A percentile compares a stretch with the other conserved stretches of the same genome.
Conservation (phyloP, 2,888 invertebrate genomes). For the Pandemis heparana region DNA sequence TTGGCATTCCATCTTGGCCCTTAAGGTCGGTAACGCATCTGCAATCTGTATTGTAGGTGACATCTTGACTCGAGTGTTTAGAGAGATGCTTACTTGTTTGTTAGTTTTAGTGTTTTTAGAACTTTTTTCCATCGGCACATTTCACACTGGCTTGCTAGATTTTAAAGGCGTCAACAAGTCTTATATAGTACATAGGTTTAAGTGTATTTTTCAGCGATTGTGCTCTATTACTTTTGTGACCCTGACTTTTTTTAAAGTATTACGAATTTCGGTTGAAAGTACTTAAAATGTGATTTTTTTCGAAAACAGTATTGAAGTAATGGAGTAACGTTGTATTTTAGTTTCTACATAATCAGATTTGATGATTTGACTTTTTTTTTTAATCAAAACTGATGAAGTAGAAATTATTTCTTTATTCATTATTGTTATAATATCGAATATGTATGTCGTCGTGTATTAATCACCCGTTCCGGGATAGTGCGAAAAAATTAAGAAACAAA, state of each 20-base stretch:
- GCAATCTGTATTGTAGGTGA: too few species aligned
- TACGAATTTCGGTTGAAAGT: neutral
- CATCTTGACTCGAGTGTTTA: neutral
- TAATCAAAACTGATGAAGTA: conserved; percentile 67
- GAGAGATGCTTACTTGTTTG: neutral
- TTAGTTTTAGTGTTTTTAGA: conserved; percentile 3
- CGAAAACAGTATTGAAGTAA: conserved; percentile 47
- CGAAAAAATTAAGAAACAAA: conserved; percentile 56
- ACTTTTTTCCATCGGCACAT: conserved; percentile 45
- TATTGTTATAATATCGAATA: conserved; percentile 63
- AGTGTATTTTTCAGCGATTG: conserved; percentile 49
- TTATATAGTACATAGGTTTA: conserved; percentile 55
- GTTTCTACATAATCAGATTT: conserved; percentile 74
- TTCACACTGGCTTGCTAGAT: conserved; percentile 49
- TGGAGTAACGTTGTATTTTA: conserved; percentile 44
- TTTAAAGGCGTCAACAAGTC: conserved; percentile 58
- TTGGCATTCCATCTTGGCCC: too few species aligned
- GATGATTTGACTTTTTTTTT: conserved; percentile 52
- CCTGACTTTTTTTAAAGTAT: neutral
- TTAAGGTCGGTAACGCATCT: too few species aligned
- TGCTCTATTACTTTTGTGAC: conserved; percentile 32
- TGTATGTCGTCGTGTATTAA: conserved; percentile 79
- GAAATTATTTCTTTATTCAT: conserved; percentile 61
- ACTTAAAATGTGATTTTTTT: neutral
- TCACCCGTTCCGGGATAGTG: conserved; percentile 78